These are phyloP conservation scores for Sarcophaga bullata DNA, from an alignment of 1,140 invertebrate species.

Conservation along the genomic window DNA sequence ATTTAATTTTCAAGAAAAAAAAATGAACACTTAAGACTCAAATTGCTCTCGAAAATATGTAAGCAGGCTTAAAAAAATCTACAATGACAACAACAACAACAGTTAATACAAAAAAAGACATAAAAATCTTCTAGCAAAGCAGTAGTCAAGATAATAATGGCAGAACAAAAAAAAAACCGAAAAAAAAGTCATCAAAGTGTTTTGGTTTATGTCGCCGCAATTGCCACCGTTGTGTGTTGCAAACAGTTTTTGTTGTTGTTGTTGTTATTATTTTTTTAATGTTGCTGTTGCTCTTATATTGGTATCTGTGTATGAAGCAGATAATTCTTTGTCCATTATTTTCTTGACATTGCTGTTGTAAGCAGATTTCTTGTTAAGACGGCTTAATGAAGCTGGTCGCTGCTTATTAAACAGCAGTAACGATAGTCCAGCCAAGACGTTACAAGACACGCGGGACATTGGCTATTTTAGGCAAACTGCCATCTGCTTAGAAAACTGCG, in stretches of 20 bases:
- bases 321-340: neutral
- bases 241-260: constrained; percentile 10
- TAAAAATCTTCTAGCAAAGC: too few relatives aligned
- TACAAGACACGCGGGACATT: neutral
- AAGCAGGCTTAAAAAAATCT: neutral
- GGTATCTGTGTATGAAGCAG: neutral
- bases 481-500: constrained; percentile 25
- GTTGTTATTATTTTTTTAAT: constrained; percentile 26
- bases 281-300: constrained; percentile 38
- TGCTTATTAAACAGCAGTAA: constrained; percentile 47
- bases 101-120: neutral
- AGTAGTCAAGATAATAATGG: too few relatives aligned
- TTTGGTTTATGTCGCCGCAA: constrained; percentile 34
- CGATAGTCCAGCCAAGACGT: neutral
- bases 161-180: neutral
- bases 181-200: constrained; percentile 31
- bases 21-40: too few relatives aligned
- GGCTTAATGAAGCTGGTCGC: constrained; percentile 48
- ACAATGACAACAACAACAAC: too few relatives aligned
- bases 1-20: too few relatives aligned
- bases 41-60: constrained; percentile 18
- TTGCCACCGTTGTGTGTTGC: constrained; percentile 33
- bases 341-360: constrained; percentile 37
- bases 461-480: constrained; percentile 43
- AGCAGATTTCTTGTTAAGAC: constrained; percentile 24